phyloP scores from a whole-genome alignment of 2,113 vertebrate genomes.

The Callionymus lyra region DNA sequence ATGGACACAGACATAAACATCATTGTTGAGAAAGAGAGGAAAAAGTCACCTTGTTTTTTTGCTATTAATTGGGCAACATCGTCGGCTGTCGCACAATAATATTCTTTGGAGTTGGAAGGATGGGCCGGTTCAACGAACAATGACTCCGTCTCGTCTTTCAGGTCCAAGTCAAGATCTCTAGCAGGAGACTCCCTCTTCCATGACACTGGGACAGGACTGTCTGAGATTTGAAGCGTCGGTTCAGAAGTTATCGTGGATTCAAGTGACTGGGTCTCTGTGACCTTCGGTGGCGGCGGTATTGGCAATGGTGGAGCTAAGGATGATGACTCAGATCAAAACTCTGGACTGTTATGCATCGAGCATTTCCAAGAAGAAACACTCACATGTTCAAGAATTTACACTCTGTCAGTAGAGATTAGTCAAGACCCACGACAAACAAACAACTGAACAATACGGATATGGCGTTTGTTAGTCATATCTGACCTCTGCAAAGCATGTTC shows the following conservation, averaged over 20 bases:
- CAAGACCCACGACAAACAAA: slow-evolving; percentile 25
- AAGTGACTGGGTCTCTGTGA: slow-evolving; percentile 46
- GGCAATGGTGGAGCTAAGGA: slow-evolving; percentile 61
- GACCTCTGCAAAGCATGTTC: slow-evolving; percentile 33
- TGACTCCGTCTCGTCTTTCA: slow-evolving; percentile 61
- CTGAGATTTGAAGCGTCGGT: slow-evolving; percentile 61
- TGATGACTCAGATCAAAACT: slow-evolving; percentile 54
- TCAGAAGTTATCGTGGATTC: slow-evolving; percentile 39
- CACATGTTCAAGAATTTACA: slow-evolving; percentile 17
- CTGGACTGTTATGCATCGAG: slow-evolving; percentile 34
- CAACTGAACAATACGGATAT: slow-evolving; percentile 18
- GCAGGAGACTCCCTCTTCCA: slow-evolving; percentile 73
- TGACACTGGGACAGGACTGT: slow-evolving; percentile 60
- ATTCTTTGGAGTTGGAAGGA: slow-evolving; percentile 72
- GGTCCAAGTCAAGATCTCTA: slow-evolving; percentile 55
- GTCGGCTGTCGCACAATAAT: slow-evolving; percentile 80
- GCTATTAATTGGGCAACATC: slow-evolving; percentile 80
- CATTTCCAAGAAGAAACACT: slow-evolving; percentile 31
- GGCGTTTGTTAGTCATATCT: slow-evolving; percentile 41
- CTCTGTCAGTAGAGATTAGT: slow-evolving; percentile 23
- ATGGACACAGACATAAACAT: slow-evolving; percentile 38
- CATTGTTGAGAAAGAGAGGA: slow-evolving; percentile 20
- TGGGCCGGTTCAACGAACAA: slow-evolving; percentile 73
- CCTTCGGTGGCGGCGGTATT: slow-evolving; percentile 41
- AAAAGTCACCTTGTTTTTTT: slow-evolving; percentile 74